Evolutionary conservation across 2,888 invertebrate species (phyloP).

Genomic region (Gari tellinella): DNA sequence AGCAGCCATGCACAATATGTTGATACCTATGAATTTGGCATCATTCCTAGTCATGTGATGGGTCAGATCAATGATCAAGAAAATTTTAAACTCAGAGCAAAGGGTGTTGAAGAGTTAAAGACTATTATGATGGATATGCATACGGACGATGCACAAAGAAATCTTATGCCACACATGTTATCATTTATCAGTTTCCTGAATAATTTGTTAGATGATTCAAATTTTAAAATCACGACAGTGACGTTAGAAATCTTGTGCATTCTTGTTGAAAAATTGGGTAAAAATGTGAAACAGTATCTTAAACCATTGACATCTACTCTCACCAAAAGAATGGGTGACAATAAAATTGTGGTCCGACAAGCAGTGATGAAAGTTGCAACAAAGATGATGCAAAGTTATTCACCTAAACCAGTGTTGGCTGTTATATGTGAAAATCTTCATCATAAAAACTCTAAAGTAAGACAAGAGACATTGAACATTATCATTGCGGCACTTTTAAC

Average conservation of each 20-base stretch:
- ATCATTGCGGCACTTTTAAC: slow-evolving; percentile 91
- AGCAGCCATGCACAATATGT: slow-evolving; percentile 62
- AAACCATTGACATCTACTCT: slow-evolving; percentile 85
- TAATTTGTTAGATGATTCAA: slow-evolving; percentile 87
- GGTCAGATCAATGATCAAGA: slow-evolving; percentile 85
- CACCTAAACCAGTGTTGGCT: slow-evolving; percentile 86
- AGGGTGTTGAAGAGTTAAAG: slow-evolving; percentile 87
- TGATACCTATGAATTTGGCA: slow-evolving; percentile 82
- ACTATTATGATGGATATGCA: slow-evolving; percentile 85
- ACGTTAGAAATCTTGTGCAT: slow-evolving; percentile 85
- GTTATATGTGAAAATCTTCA: slow-evolving; percentile 85
- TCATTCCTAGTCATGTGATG: slow-evolving; percentile 84
- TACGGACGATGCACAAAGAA: slow-evolving; percentile 68
- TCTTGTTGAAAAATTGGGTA: slow-evolving; percentile 84
- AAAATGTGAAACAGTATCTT: slow-evolving; percentile 84
- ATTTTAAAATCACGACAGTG: slow-evolving; percentile 85
- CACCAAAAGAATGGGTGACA: slow-evolving; percentile 85
- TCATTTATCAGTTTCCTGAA: slow-evolving; percentile 88
- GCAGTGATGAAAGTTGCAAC: slow-evolving; percentile 85
- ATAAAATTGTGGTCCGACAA: slow-evolving; percentile 85
- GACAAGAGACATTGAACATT: slow-evolving; percentile 91
- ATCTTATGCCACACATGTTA: slow-evolving; percentile 88
- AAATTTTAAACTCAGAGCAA: slow-evolving; percentile 87
- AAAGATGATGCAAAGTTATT: slow-evolving; percentile 86
- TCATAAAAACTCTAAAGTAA: slow-evolving; percentile 86